phyloP scores from a whole-genome alignment of 2,888 invertebrate species.

The Agrypnus murinus region DNA sequence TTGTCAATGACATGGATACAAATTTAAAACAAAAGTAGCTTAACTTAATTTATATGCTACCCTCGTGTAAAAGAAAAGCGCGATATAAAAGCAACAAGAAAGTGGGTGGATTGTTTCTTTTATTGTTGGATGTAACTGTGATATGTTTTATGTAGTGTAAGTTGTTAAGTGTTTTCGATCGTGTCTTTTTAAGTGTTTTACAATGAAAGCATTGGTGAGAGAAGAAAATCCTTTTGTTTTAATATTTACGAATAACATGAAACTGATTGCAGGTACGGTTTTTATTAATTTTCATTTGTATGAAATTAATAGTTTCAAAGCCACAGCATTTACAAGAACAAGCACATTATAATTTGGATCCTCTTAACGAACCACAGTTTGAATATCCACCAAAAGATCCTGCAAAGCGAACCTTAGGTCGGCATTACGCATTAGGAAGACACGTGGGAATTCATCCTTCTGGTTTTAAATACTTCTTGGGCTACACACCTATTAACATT shows the following conservation, averaged over 20 bases:
- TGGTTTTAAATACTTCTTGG: constrained; percentile 62
- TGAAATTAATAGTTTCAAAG: constrained; percentile 54
- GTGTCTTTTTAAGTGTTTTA: constrained; percentile 35
- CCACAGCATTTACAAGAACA: constrained; percentile 58
- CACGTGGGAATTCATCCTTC: constrained; percentile 63
- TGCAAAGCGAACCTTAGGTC: constrained; percentile 65
- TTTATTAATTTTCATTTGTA: constrained; percentile 50
- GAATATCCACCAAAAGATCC: constrained; percentile 60
- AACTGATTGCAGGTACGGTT: constrained; percentile 42
- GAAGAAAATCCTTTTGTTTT: neutral
- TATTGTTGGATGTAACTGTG: constrained; percentile 38
- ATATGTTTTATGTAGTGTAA: constrained; percentile 42
- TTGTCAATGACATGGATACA: constrained; percentile 61
- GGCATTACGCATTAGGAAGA: constrained; percentile 63
- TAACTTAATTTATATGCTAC: constrained; percentile 63
- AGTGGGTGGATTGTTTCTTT: constrained; percentile 64
- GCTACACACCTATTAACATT: constrained; percentile 62
- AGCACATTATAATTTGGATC: constrained; percentile 60
- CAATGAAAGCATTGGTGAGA: constrained; percentile 53
- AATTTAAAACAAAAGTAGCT: constrained; percentile 61
- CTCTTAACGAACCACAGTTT: constrained; percentile 60
- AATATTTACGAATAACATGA: neutral
- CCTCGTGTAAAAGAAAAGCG: constrained; percentile 61
- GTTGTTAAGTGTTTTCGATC: constrained; percentile 4
- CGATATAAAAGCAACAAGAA: constrained; percentile 67